phyloP scores from a whole-genome alignment of 1,140 invertebrate genomes.

The Hetaerina americana region DNA sequence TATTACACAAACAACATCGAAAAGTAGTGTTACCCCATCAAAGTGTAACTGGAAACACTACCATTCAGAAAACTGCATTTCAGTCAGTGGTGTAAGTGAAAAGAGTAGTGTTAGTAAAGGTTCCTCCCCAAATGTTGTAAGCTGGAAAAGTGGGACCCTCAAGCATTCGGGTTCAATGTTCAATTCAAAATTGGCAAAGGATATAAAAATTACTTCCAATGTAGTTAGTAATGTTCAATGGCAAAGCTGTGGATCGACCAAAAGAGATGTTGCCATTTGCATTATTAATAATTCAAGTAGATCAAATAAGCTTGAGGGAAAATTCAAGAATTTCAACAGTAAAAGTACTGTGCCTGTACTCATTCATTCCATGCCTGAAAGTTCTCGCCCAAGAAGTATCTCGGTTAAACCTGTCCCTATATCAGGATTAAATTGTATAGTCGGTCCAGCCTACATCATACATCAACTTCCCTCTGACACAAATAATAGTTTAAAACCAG shows the following conservation, averaged over 20 bases:
- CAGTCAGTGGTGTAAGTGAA: no score
- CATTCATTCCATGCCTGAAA: background rate
- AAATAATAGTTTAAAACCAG: background rate
- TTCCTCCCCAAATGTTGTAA: background rate
- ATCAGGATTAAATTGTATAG: background rate
- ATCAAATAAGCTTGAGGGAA: no score
- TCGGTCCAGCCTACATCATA: background rate
- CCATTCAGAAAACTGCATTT: background rate
- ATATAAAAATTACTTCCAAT: no score
- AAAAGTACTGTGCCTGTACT: background rate
- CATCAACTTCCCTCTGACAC: background rate
- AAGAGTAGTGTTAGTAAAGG: no score
- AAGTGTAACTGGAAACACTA: background rate
- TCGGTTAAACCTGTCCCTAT: background rate
- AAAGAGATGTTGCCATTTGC: background rate
- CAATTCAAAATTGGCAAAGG: no score
- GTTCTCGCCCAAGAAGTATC: background rate
- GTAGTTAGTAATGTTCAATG: no score
- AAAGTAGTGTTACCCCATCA: background rate
- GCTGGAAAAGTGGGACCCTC: background rate
- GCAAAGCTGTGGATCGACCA: no score
- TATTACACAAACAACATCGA: no score
- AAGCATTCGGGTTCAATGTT: no score
- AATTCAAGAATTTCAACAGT: no score
- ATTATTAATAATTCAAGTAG: background rate